A percentile compares a stretch with the other conserved stretches of the same genome.
These are phyloP conservation scores for Hephaestus fuliginosus DNA, from an alignment of 2,797 vertebrate genomes.

Conservation along the genomic window DNA sequence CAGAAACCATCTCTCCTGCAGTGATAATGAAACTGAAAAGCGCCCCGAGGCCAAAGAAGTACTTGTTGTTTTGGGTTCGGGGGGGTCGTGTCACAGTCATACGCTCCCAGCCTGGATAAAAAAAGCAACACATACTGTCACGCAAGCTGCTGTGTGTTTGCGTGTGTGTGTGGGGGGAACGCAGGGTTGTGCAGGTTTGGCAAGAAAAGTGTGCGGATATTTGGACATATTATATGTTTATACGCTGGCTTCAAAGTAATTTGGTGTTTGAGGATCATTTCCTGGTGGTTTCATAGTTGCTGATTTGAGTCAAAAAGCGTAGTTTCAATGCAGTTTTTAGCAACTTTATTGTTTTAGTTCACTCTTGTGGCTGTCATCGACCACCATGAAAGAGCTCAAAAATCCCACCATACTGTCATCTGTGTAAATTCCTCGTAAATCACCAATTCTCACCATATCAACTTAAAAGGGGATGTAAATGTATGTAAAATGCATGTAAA, in stretches of 20 bases:
- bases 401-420: background rate
- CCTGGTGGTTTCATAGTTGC: background rate
- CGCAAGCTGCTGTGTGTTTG: constrained; percentile 32
- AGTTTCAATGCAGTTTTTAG: background rate
- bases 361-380: too few relatives aligned
- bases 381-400: too few relatives aligned
- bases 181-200: background rate
- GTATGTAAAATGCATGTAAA: too few relatives aligned
- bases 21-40: constrained; percentile 45
- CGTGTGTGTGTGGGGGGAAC: background rate
- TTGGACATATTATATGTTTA: background rate
- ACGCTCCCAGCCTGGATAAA: constrained; percentile 27
- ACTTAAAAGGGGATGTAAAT: background rate
- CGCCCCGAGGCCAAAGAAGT: constrained; percentile 30
- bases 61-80: constrained; percentile 45
- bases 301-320: background rate
- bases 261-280: constrained; percentile 1
- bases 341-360: background rate
- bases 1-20: constrained; percentile 9
- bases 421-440: background rate
- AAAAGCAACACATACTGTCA: constrained; percentile 54
- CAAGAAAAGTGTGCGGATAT: background rate
- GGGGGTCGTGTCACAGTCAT: constrained; percentile 37
- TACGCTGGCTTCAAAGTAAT: background rate
- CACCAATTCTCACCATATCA: background rate